A percentile compares a stretch with the other conserved stretches of the same genome.
Evolutionary conservation across 2,113 vertebrate species (phyloP).

Genomic region (Oceanodroma tethys): DNA sequence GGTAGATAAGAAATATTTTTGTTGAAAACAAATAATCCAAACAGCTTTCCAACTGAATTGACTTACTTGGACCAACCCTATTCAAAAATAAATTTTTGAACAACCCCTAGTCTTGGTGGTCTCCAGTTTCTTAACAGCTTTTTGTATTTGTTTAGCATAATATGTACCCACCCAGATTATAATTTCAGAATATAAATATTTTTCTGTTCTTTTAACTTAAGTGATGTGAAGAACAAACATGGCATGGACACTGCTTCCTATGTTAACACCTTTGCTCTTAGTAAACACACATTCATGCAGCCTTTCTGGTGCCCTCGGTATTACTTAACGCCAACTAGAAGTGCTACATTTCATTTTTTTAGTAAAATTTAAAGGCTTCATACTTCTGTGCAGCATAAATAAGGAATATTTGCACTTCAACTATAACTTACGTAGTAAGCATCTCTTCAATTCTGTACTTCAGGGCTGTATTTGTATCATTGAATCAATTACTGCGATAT

Average conservation of each 20-base stretch:
- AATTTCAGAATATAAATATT: not conserved
- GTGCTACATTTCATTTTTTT: not conserved
- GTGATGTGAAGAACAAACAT: not conserved
- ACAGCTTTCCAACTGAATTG: not conserved
- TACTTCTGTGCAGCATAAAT: not conserved
- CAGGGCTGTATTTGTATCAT: not conserved
- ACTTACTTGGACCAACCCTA: not conserved
- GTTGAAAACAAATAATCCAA: not conserved
- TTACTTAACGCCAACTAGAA: not conserved
- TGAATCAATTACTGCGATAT: not conserved
- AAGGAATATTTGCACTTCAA: not conserved
- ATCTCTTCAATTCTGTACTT: not conserved
- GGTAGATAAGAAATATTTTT: slow-evolving; percentile 17
- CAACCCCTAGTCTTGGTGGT: not conserved
- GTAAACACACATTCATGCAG: not conserved
- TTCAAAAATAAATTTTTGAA: not conserved
- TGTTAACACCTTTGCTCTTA: not conserved
- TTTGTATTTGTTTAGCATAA: not conserved
- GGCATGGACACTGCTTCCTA: not conserved
- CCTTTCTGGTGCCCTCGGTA: not conserved
- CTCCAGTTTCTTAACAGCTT: not conserved
- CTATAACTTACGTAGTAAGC: not conserved
- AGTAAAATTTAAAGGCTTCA: not conserved
- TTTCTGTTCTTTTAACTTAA: not conserved
- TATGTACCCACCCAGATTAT: not conserved